These are phyloP conservation scores for Cyclophora albipunctata DNA, from an alignment of 2,888 invertebrate genomes.

Conservation along the genomic window DNA sequence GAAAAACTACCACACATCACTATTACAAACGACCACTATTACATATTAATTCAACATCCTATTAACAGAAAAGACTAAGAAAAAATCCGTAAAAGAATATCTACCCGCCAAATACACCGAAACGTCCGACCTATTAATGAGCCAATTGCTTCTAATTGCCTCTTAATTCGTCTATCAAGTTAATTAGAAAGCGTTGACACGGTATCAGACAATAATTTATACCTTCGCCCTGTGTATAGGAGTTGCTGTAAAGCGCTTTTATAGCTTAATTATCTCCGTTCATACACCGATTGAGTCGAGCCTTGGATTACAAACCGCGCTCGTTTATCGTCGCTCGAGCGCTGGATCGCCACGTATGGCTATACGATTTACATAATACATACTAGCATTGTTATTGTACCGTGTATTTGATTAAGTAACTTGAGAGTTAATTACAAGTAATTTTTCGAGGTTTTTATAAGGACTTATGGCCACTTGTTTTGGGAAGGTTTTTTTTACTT, in stretches of 20 bases:
- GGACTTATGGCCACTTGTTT: too few species aligned
- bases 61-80: too few species aligned
- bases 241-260: slow-evolving; percentile 22
- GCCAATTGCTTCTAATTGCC: not conserved
- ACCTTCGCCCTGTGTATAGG: slow-evolving; percentile 3
- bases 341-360: slow-evolving; percentile 28
- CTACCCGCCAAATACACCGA: too few species aligned
- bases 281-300: slow-evolving; percentile 36
- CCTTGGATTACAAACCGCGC: slow-evolving; percentile 35
- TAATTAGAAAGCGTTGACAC: slow-evolving; percentile 5
- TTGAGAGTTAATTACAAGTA: not conserved
- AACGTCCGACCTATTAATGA: too few species aligned
- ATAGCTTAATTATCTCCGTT: slow-evolving; percentile 42
- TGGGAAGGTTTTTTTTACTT: too few species aligned
- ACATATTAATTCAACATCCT: too few species aligned
- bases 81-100: too few species aligned
- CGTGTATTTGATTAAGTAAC: slow-evolving; percentile 4
- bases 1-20: too few species aligned
- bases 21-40: too few species aligned
- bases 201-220: slow-evolving; percentile 2
- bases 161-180: slow-evolving; percentile 8
- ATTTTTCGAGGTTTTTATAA: too few species aligned
- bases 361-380: too few species aligned
- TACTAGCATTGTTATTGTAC: too few species aligned
- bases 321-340: slow-evolving; percentile 39